Evolutionary conservation across 2,888 invertebrate genomes (phyloP).

Genomic region (Reticulitermes lucifugus): DNA sequence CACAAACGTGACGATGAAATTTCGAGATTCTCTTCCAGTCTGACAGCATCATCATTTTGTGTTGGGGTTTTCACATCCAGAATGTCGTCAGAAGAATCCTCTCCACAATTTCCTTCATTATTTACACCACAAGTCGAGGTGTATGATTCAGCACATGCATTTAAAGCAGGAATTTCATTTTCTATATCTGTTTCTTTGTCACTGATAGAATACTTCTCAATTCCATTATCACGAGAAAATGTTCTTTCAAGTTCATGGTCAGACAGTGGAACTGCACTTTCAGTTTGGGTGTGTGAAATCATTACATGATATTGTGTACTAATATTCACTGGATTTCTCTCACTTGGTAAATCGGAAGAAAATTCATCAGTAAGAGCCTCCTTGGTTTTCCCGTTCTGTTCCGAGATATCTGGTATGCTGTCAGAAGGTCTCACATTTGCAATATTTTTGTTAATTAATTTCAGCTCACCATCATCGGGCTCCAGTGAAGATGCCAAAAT

Average conservation of each 20-base stretch:
- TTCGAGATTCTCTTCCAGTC: too few relatives aligned
- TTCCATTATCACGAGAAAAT: too few relatives aligned
- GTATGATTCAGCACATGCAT: background rate
- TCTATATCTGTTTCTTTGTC: background rate
- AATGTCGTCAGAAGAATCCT: background rate
- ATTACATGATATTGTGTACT: too few relatives aligned
- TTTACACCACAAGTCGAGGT: background rate
- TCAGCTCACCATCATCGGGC: background rate
- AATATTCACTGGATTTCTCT: too few relatives aligned
- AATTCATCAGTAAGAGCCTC: too few relatives aligned
- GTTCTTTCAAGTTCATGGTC: too few relatives aligned
- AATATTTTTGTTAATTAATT: background rate
- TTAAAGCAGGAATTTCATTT: background rate
- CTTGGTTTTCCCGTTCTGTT: too few relatives aligned
- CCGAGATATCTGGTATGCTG: background rate
- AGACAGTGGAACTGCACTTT: too few relatives aligned
- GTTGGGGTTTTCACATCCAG: background rate
- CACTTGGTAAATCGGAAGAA: too few relatives aligned
- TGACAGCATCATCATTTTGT: too few relatives aligned
- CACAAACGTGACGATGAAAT: too few relatives aligned
- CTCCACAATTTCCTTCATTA: background rate
- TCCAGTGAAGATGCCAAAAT: background rate
- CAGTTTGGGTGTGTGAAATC: too few relatives aligned
- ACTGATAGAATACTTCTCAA: background rate
- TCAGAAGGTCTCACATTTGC: background rate